Evolutionary conservation across 2,888 invertebrate species (phyloP).

Genomic region (Phortica magna): DNA sequence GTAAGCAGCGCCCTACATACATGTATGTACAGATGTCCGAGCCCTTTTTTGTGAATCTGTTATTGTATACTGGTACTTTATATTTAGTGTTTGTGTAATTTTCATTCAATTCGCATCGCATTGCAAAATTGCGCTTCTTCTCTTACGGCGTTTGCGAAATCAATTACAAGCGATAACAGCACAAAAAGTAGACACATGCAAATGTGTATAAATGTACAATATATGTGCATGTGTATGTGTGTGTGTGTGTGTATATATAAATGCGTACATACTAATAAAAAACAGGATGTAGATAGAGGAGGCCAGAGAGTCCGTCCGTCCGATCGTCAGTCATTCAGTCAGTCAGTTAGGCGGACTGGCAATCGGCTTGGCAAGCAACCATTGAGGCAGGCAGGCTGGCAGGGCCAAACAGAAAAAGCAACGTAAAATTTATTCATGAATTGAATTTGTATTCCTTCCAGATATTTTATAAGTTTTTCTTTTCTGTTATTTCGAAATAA

Average conservation of each 20-base stretch:
- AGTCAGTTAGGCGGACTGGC: neutral
- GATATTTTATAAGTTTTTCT: constrained; percentile 68
- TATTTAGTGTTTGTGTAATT: neutral
- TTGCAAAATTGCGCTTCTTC: neutral
- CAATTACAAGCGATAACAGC: constrained; percentile 32
- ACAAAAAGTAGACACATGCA: neutral
- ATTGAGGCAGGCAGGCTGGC: neutral
- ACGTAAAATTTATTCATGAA: constrained; percentile 71
- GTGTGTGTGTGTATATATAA: neutral
- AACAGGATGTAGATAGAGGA: neutral
- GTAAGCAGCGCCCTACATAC: too few species aligned
- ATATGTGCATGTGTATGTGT: neutral
- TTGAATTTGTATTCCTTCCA: constrained; percentile 71
- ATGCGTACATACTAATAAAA: neutral
- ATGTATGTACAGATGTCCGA: too few species aligned
- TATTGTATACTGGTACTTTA: neutral
- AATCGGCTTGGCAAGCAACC: too few species aligned
- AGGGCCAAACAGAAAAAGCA: neutral
- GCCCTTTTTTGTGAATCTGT: neutral
- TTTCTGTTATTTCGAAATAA: constrained; percentile 38
- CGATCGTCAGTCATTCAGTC: neutral
- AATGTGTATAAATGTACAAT: neutral
- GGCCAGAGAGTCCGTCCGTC: neutral
- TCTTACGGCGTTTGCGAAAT: neutral
- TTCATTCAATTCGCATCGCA: neutral